Conservation (phyloP, 1,140 invertebrate species). For the Pseudachorutes palmiensis region DNA sequence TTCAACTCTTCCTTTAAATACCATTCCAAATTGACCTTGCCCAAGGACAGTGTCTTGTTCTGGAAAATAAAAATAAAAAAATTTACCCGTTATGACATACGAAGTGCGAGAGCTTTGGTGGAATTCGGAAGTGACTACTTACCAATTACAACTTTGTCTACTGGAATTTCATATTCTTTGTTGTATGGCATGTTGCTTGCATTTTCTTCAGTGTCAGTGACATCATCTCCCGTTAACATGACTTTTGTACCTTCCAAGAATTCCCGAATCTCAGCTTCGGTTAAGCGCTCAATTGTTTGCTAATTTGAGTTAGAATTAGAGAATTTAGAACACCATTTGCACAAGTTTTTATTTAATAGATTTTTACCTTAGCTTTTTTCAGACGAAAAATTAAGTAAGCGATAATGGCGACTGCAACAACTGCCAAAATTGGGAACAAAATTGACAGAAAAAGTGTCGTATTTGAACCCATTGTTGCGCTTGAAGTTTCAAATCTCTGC, state of each 20-base stretch:
- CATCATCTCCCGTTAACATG: neutral
- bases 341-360: neutral
- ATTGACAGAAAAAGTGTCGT: neutral
- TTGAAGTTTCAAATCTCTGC: neutral
- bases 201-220: neutral
- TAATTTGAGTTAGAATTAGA: neutral
- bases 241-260: neutral
- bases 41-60: constrained; percentile 6
- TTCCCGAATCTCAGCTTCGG: neutral
- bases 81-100: neutral
- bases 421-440: neutral
- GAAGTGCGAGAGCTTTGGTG: neutral
- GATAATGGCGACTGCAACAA: neutral
- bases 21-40: constrained; percentile 14
- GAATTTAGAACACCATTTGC: neutral
- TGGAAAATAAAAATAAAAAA: neutral
- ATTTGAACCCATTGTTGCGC: neutral
- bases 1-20: neutral
- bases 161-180: constrained; percentile 16
- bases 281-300: neutral
- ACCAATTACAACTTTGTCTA: constrained; percentile 21
- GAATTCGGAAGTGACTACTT: neutral
- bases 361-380: neutral
- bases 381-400: neutral
- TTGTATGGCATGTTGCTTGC: constrained; percentile 15